phyloP scores from a whole-genome alignment of 2,797 vertebrate species.

The Sandelia bainsii region DNA sequence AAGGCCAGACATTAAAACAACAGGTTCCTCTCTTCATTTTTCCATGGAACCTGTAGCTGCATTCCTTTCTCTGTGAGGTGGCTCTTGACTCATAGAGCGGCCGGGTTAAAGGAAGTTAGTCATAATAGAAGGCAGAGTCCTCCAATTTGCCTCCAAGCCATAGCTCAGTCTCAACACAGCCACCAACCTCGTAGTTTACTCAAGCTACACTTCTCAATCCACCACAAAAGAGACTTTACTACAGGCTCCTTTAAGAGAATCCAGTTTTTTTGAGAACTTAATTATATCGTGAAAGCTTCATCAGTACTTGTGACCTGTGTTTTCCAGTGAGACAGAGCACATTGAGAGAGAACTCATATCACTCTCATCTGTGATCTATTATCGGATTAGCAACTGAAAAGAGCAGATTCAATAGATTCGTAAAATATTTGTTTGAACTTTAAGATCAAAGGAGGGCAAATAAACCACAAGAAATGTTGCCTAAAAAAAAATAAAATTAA shows the following conservation, averaged over 20 bases:
- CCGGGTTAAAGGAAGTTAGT: constrained; percentile 72
- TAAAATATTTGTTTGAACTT: not conserved
- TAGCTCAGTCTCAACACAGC: constrained; percentile 55
- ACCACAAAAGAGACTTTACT: constrained; percentile 38
- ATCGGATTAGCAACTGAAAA: constrained; percentile 7
- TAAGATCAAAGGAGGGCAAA: not conserved
- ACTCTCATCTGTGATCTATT: constrained; percentile 15
- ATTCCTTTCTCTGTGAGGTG: constrained; percentile 74
- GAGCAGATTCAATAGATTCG: not conserved
- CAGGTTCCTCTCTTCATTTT: constrained; percentile 62
- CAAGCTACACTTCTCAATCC: constrained; percentile 45
- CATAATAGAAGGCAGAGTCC: constrained; percentile 59
- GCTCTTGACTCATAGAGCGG: constrained; percentile 71
- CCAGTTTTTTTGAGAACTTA: constrained; percentile 7
- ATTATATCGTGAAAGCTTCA: constrained; percentile 22
- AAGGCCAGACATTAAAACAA: constrained; percentile 59
- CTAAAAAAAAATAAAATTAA: not conserved
- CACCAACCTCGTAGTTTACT: constrained; percentile 38
- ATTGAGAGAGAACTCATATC: not conserved
- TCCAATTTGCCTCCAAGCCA: constrained; percentile 48
- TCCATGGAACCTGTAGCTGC: constrained; percentile 76
- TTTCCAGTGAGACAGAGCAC: constrained; percentile 12
- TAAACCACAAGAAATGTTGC: not conserved
- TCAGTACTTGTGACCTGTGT: constrained; percentile 15
- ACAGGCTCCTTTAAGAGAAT: constrained; percentile 27